Percentiles rank a stretch among this genome's conserved stretches.
Evolutionary conservation across 2,797 vertebrate species (phyloP).

Genomic region (Paramormyrops hopkinsi): DNA sequence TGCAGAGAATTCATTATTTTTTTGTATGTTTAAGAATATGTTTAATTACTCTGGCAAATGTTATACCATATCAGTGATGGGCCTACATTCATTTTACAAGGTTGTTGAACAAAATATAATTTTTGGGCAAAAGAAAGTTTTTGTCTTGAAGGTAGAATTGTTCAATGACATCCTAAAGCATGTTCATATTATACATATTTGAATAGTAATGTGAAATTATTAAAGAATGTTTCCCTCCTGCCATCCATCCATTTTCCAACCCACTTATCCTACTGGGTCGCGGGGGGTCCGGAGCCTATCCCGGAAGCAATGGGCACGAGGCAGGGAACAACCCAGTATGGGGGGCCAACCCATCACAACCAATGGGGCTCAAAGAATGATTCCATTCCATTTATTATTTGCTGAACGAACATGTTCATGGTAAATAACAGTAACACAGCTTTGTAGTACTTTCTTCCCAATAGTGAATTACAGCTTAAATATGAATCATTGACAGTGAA

Average conservation of each 20-base stretch:
- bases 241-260: background rate
- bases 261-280: background rate
- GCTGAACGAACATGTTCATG: background rate
- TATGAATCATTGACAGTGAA: slow-evolving; percentile 11
- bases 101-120: background rate
- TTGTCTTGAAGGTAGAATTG: background rate
- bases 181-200: background rate
- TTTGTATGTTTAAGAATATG: background rate
- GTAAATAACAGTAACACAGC: background rate
- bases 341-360: background rate
- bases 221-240: background rate
- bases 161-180: background rate
- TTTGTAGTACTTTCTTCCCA: background rate
- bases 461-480: background rate
- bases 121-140: background rate
- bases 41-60: background rate
- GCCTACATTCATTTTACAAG: background rate
- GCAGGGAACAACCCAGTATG: background rate
- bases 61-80: background rate
- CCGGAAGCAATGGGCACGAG: background rate
- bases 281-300: background rate
- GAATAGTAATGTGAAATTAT: background rate
- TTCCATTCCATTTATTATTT: background rate
- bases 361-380: background rate
- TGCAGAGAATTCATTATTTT: background rate